Evolutionary conservation across 1,140 invertebrate species (phyloP).

Genomic region (Samia ricini): DNA sequence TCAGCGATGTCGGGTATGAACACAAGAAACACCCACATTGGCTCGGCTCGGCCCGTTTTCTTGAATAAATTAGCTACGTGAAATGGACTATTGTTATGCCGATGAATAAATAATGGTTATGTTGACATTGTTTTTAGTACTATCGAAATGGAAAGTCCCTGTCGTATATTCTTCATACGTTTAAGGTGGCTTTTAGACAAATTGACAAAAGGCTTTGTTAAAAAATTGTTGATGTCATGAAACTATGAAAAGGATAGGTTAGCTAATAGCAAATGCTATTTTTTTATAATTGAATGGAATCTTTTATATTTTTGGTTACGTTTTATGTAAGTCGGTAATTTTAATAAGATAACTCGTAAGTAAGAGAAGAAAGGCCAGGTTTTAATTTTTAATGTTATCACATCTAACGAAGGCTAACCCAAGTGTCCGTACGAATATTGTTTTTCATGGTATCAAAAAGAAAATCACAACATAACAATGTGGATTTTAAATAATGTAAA

Average conservation of each 20-base stretch:
- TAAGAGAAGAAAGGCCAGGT: too few relatives aligned
- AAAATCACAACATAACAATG: too few relatives aligned
- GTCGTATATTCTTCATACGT: neutral
- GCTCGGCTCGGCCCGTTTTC: constrained; percentile 10
- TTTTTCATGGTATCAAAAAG: too few relatives aligned
- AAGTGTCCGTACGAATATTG: too few relatives aligned
- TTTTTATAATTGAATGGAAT: too few relatives aligned
- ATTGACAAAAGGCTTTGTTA: neutral
- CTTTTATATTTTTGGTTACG: too few relatives aligned
- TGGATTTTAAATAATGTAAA: too few relatives aligned
- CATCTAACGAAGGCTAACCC: too few relatives aligned
- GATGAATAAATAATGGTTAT: constrained; percentile 13
- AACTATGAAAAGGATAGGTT: neutral
- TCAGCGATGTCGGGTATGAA: constrained; percentile 12
- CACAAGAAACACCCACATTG: constrained; percentile 10
- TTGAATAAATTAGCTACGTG: constrained; percentile 39
- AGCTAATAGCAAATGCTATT: too few relatives aligned
- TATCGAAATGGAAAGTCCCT: neutral
- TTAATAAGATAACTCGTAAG: too few relatives aligned
- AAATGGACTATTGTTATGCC: constrained; percentile 25
- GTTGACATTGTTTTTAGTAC: constrained; percentile 7
- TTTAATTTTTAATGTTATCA: too few relatives aligned
- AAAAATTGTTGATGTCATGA: neutral
- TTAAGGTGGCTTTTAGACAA: neutral
- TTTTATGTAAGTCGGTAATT: too few relatives aligned